A percentile compares a stretch with the other conserved stretches of the same genome.
Conservation (phyloP, 2,797 vertebrate species). For the Cirrhinus molitorella region DNA sequence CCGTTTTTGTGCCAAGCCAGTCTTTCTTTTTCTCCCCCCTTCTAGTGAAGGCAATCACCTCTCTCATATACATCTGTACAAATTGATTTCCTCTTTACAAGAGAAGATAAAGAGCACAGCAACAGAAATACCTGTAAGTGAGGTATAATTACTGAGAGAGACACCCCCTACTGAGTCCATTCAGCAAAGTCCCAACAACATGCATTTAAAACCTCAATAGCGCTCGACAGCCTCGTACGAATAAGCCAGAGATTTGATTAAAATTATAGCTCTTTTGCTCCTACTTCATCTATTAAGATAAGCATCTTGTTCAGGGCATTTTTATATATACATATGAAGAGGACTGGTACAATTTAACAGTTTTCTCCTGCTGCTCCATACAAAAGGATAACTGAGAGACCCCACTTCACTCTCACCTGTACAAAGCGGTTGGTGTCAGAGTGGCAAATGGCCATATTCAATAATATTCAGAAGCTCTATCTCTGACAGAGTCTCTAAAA, state of each 20-base stretch:
- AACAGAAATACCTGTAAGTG: constrained; percentile 95
- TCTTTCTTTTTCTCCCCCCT: constrained; percentile 60
- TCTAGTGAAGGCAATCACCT: constrained; percentile 70
- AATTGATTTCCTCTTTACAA: constrained; percentile 85
- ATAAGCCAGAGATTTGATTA: constrained; percentile 93
- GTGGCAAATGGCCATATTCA: constrained; percentile 56
- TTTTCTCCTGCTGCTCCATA: constrained; percentile 73
- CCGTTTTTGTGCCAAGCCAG: constrained; percentile 41
- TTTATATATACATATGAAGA: constrained; percentile 77
- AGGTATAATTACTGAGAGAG: constrained; percentile 89
- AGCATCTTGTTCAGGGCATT: constrained; percentile 84
- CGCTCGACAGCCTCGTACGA: constrained; percentile 81
- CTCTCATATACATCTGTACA: constrained; percentile 82
- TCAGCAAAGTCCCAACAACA: constrained; percentile 87
- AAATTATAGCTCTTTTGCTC: constrained; percentile 96
- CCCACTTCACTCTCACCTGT: constrained; percentile 69
- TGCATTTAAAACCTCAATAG: constrained; percentile 94
- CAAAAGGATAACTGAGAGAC: constrained; percentile 71
- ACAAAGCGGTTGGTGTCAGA: constrained; percentile 61
- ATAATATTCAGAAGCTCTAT: constrained; percentile 34
- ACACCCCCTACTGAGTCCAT: constrained; percentile 87
- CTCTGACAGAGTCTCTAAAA: constrained; percentile 43
- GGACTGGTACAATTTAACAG: constrained; percentile 74
- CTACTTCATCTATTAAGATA: constrained; percentile 95
- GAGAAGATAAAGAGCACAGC: constrained; percentile 84